Conservation (phyloP, 1,140 invertebrate genomes). For the Chelonus insularis region DNA sequence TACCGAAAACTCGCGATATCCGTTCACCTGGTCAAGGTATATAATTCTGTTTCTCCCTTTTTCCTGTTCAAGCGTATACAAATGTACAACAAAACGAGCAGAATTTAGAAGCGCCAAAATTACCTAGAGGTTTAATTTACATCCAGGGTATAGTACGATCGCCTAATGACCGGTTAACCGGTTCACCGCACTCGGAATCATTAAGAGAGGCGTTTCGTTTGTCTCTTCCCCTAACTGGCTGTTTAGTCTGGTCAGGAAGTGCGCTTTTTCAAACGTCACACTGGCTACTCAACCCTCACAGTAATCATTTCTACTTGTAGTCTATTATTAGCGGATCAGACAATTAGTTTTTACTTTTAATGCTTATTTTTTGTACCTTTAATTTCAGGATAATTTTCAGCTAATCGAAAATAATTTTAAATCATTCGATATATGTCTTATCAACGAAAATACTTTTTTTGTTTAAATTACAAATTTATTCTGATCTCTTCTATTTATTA, state of each 20-base stretch:
- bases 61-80: neutral
- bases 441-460: no score
- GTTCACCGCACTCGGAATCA: constrained; percentile 45
- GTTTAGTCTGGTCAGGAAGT: constrained; percentile 12
- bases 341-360: constrained; percentile 2
- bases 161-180: constrained; percentile 61
- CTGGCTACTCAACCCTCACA: neutral
- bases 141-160: constrained; percentile 38
- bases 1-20: constrained; percentile 17
- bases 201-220: constrained; percentile 29
- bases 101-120: constrained; percentile 18
- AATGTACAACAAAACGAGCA: constrained; percentile 4
- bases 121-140: constrained; percentile 32
- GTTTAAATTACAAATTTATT: no score
- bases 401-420: no score
- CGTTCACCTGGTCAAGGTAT: constrained; percentile 23
- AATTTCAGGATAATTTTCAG: neutral
- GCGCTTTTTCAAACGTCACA: constrained; percentile 20
- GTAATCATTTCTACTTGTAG: constrained; percentile 6
- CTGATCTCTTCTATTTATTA: no score
- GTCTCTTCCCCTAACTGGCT: neutral
- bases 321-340: constrained; percentile 20
- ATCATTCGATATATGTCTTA: no score
- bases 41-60: constrained; percentile 9
- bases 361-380: neutral